These are phyloP conservation scores for human DNA, from an alignment of 2,113 vertebrate species.

Conservation along the genomic window GRCh38 chr12:133051001-133051500, in stretches of 20 bases:
- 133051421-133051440: not conserved
- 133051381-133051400: not conserved
- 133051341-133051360: not conserved
- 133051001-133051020: not conserved
- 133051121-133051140: too few relatives aligned
- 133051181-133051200: not conserved
- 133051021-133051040: not conserved
- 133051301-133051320: not conserved
- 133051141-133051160: not conserved
- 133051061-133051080: not conserved
- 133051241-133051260: not conserved
- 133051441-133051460: not conserved
- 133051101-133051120: not conserved
- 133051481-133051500: not conserved
- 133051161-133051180: not conserved
- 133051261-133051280: not conserved
- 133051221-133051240: not conserved
- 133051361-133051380: not conserved
- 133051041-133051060: not conserved
- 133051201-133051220: too few relatives aligned
- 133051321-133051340: not conserved
- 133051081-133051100: not conserved
- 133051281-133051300: not conserved
- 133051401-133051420: not conserved
- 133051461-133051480: not conserved